Conservation (phyloP, 2,113 vertebrate genomes). For the Cairina moschata region DNA sequence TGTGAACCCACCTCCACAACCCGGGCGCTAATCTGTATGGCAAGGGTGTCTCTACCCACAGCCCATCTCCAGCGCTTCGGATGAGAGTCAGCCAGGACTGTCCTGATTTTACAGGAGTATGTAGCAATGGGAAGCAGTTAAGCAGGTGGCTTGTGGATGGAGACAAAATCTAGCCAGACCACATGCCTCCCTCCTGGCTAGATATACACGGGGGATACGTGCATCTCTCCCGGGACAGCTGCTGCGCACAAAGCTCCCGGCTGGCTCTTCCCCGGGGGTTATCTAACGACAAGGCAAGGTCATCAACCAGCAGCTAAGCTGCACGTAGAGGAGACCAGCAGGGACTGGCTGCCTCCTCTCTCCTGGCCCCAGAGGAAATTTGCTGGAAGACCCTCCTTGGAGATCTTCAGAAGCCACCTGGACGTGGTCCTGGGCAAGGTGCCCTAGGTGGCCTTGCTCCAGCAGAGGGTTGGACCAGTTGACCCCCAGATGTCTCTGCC, state of each 20-base stretch:
- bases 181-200: neutral
- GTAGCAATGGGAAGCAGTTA: neutral
- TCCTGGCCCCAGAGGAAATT: neutral
- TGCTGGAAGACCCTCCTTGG: neutral
- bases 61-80: neutral
- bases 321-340: neutral
- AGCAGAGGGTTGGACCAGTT: neutral
- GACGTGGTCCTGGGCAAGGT: neutral
- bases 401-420: neutral
- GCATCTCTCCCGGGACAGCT: neutral
- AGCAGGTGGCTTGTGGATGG: neutral
- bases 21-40: neutral
- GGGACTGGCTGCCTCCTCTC: neutral
- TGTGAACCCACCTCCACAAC: no score
- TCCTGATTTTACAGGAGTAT: conserved; percentile 6
- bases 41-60: neutral
- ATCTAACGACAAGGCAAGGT: neutral
- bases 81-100: neutral
- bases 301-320: neutral
- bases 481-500: neutral
- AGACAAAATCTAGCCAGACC: neutral
- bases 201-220: neutral
- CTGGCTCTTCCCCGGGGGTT: neutral
- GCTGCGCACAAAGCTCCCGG: accelerated
- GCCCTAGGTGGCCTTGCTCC: neutral